Evolutionary conservation across 2,113 vertebrate species (phyloP).

Genomic region (Pygoscelis antarcticus): DNA sequence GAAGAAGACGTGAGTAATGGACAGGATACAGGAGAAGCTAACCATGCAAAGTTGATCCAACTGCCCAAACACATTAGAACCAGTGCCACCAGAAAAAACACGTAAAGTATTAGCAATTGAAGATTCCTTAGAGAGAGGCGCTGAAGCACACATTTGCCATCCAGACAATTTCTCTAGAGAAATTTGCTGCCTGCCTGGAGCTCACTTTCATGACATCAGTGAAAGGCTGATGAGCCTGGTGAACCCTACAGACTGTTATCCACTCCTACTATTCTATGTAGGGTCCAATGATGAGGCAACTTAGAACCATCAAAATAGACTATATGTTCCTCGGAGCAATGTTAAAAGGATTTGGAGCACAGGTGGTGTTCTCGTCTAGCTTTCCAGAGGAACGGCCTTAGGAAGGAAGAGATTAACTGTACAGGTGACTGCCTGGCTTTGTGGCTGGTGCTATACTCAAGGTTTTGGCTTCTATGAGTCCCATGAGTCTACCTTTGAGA

Average conservation of each 20-base stretch:
- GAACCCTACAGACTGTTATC: background rate
- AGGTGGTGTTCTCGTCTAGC: background rate
- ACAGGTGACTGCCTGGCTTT: background rate
- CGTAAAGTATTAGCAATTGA: background rate
- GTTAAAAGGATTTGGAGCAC: background rate
- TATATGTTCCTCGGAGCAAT: background rate
- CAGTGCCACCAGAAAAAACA: background rate
- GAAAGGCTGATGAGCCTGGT: background rate
- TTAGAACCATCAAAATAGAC: background rate
- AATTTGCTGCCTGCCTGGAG: background rate
- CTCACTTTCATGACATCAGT: background rate
- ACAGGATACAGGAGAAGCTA: background rate
- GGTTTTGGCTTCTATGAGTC: background rate
- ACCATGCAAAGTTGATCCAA: background rate
- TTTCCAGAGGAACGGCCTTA: background rate
- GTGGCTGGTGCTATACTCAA: background rate
- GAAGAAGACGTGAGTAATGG: background rate
- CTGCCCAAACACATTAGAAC: background rate
- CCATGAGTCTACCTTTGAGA: background rate
- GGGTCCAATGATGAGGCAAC: background rate
- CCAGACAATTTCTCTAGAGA: background rate
- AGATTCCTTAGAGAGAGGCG: background rate
- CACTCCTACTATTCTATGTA: background rate
- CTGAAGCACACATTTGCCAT: background rate
- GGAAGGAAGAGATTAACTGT: background rate